These are phyloP conservation scores for Brachypodius melanocephalos DNA, from an alignment of 2,113 vertebrate genomes.

Conservation along the genomic window DNA sequence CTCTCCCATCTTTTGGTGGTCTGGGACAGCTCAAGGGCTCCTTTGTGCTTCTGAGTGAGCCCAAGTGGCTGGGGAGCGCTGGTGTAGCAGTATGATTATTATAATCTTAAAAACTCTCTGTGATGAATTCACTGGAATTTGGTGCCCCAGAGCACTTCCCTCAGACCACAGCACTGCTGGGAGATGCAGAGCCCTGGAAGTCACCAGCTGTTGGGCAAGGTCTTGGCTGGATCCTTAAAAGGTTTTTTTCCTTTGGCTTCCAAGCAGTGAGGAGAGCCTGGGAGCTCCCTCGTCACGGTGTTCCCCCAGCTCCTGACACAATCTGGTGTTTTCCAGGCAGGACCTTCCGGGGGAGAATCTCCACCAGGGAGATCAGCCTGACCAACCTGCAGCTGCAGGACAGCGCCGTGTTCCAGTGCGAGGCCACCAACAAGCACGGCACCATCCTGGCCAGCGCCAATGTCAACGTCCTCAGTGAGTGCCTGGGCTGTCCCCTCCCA, in stretches of 20 bases:
- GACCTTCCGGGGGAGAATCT: slow-evolving; percentile 57
- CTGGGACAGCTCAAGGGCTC: not conserved
- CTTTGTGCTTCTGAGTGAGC: not conserved
- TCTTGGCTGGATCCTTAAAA: too few species aligned
- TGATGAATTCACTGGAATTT: not conserved
- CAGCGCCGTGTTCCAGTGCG: slow-evolving; percentile 91
- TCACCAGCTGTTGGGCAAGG: too few species aligned
- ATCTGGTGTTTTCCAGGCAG: slow-evolving; percentile 36
- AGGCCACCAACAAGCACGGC: slow-evolving; percentile 88
- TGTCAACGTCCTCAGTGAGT: slow-evolving; percentile 89
- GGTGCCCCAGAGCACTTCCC: not conserved
- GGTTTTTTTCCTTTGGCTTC: not conserved
- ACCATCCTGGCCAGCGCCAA: slow-evolving; percentile 88
- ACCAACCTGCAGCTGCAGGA: slow-evolving; percentile 81
- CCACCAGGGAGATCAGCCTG: slow-evolving; percentile 77
- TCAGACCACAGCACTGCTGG: not conserved
- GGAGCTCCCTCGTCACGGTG: rapidly evolving
- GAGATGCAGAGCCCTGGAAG: not conserved
- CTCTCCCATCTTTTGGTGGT: not conserved
- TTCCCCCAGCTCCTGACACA: not conserved
- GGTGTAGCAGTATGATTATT: rapidly evolving
- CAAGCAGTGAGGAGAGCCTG: not conserved
- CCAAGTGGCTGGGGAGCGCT: not conserved
- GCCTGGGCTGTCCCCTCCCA: rapidly evolving
- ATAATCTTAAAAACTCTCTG: rapidly evolving